Conservation (phyloP, 2,888 invertebrate genomes). For the Tineola bisselliella region DNA sequence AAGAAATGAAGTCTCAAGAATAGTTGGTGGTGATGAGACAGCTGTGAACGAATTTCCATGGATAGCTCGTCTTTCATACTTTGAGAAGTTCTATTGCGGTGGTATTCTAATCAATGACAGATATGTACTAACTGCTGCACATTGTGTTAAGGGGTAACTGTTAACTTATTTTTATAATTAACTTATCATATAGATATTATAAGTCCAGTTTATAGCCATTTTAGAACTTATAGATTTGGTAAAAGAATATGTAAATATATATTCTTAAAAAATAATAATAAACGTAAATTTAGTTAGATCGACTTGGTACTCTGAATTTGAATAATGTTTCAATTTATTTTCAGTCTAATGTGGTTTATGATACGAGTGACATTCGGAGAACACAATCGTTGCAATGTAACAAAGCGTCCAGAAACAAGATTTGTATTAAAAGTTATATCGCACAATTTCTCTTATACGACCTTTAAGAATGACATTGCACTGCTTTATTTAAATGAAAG, state of each 20-base stretch:
- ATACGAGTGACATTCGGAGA: conserved; percentile 88
- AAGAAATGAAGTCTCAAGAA: conserved; percentile 82
- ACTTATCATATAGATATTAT: too few relatives aligned
- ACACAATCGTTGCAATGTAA: conserved; percentile 82
- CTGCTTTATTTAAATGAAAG: conserved; percentile 79
- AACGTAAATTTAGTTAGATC: too few relatives aligned
- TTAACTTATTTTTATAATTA: too few relatives aligned
- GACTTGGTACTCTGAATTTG: neutral
- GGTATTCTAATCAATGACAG: conserved; percentile 87
- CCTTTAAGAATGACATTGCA: conserved; percentile 88
- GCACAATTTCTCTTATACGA: conserved; percentile 82
- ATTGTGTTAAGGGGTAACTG: conserved; percentile 84
- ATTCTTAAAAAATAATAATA: too few relatives aligned
- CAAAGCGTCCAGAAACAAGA: conserved; percentile 76
- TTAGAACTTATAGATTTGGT: too few relatives aligned
- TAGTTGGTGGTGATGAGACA: conserved; percentile 83
- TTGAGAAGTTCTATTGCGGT: conserved; percentile 89
- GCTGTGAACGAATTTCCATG: conserved; percentile 87
- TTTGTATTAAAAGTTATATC: conserved; percentile 78
- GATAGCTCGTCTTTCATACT: conserved; percentile 87
- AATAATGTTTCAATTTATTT: conserved; percentile 19
- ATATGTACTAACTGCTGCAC: conserved; percentile 87
- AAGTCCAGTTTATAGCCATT: too few relatives aligned
- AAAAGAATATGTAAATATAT: too few relatives aligned
- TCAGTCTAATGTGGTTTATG: conserved; percentile 91